Evolutionary conservation across 2,888 invertebrate species (phyloP).

Genomic region (Tyria jacobaeae): DNA sequence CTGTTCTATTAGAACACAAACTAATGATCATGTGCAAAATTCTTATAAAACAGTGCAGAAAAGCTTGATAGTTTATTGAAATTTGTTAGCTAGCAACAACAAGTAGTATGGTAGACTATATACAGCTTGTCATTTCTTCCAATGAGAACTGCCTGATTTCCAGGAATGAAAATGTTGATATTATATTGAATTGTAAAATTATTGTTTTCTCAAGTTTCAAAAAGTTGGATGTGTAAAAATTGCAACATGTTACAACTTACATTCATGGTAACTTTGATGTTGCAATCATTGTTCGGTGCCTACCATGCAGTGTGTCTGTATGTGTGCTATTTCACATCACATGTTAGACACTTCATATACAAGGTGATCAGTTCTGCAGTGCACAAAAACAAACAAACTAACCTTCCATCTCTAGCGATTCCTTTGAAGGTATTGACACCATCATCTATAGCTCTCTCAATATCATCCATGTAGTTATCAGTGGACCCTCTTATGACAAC

Average conservation of each 20-base stretch:
- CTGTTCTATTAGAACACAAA: neutral
- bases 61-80: neutral
- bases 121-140: neutral
- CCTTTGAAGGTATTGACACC: slow-evolving; percentile 99
- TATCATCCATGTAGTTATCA: slow-evolving; percentile 99
- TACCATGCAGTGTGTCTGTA: too few species aligned
- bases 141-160: neutral
- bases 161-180: neutral
- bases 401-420: slow-evolving; percentile 91
- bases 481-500: slow-evolving; percentile 98
- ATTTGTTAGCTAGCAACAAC: neutral
- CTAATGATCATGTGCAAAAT: neutral
- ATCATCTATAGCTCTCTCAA: slow-evolving; percentile 99
- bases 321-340: too few species aligned
- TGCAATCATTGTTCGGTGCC: too few species aligned
- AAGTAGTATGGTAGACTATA: neutral
- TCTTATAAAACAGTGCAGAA: too few species aligned
- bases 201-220: too few species aligned
- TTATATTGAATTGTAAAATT: too few species aligned
- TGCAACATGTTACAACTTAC: too few species aligned
- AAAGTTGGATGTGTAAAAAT: too few species aligned
- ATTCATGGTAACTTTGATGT: too few species aligned
- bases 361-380: too few species aligned
- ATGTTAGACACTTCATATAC: too few species aligned
- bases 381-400: slow-evolving; percentile 24